A percentile compares a stretch with the other conserved stretches of the same genome.
phyloP scores from a whole-genome alignment of 2,888 invertebrate genomes.

The Agrenia bidenticulata region DNA sequence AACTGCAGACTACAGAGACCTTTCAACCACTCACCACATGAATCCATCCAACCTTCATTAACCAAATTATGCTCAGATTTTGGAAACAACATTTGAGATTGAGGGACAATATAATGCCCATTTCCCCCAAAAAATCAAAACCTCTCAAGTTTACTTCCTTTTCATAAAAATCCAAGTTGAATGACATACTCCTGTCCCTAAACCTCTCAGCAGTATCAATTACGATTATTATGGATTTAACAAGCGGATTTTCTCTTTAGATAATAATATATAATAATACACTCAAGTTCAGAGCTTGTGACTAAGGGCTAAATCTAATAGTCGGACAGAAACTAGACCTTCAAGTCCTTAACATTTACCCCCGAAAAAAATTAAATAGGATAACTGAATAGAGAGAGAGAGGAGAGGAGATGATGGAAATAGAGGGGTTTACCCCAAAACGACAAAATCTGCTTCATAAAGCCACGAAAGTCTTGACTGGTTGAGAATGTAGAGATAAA shows the following conservation, averaged over 20 bases:
- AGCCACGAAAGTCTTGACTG: not conserved
- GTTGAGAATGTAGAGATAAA: not conserved
- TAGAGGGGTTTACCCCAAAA: slow-evolving; percentile 15
- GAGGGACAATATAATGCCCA: not conserved
- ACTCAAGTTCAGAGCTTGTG: not conserved
- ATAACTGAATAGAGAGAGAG: not conserved
- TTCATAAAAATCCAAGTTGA: not conserved
- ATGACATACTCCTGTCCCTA: not conserved
- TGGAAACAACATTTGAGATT: not conserved
- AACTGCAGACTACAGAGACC: not conserved
- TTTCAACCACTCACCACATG: not conserved
- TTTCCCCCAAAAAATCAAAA: not conserved
- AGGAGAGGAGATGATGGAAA: not conserved
- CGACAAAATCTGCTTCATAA: not conserved
- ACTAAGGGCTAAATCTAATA: not conserved
- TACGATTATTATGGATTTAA: slow-evolving; percentile 35
- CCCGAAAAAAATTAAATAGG: slow-evolving; percentile 16
- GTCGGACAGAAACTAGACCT: not conserved
- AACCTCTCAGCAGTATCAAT: slow-evolving; percentile 33
- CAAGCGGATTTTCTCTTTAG: slow-evolving; percentile 17
- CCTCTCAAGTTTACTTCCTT: slow-evolving; percentile 9
- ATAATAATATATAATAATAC: too few species aligned
- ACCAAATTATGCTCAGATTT: not conserved
- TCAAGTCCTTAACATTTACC: slow-evolving; percentile 19
- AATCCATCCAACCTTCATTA: not conserved